A percentile compares a stretch with the other conserved stretches of the same genome.
Evolutionary conservation across 1,140 invertebrate genomes (phyloP).

Genomic region (Mya arenaria): DNA sequence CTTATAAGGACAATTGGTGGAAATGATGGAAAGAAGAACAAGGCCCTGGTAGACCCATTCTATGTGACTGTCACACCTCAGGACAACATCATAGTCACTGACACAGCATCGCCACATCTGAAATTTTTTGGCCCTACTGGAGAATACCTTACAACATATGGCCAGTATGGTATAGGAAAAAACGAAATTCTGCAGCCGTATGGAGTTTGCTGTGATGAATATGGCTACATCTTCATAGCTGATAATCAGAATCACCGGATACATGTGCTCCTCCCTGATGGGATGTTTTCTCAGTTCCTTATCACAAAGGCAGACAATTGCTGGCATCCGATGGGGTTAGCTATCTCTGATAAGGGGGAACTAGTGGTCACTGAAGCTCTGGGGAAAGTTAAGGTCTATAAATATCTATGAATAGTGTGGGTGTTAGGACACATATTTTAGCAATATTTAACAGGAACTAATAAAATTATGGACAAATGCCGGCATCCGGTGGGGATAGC

Average conservation of each 20-base stretch:
- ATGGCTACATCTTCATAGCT: conserved; percentile 76
- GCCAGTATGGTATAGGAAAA: conserved; percentile 70
- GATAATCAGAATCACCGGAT: conserved; percentile 77
- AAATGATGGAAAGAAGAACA: conserved; percentile 57
- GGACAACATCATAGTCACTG: conserved; percentile 73
- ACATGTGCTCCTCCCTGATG: conserved; percentile 74
- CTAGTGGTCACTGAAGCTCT: conserved; percentile 74
- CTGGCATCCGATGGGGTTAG: conserved; percentile 75
- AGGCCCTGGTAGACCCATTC: conserved; percentile 74
- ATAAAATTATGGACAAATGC: too few relatives aligned
- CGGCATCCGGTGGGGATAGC: too few relatives aligned
- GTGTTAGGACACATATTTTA: too few relatives aligned
- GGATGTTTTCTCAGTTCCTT: conserved; percentile 71
- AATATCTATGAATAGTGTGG: conserved; percentile 77
- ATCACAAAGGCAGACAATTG: conserved; percentile 70
- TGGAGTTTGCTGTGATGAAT: conserved; percentile 75
- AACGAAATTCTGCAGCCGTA: conserved; percentile 75
- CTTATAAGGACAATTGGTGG: conserved; percentile 66
- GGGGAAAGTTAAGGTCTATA: conserved; percentile 75
- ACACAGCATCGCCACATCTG: conserved; percentile 76
- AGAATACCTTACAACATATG: conserved; percentile 64
- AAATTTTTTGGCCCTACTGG: conserved; percentile 71
- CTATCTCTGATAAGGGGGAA: conserved; percentile 67
- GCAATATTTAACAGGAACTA: too few relatives aligned
- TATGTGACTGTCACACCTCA: conserved; percentile 68